Percentiles rank a stretch among this genome's conserved stretches.
Evolutionary conservation across 1,140 invertebrate species (phyloP).

Genomic region (Chironomus striatipennis): DNA sequence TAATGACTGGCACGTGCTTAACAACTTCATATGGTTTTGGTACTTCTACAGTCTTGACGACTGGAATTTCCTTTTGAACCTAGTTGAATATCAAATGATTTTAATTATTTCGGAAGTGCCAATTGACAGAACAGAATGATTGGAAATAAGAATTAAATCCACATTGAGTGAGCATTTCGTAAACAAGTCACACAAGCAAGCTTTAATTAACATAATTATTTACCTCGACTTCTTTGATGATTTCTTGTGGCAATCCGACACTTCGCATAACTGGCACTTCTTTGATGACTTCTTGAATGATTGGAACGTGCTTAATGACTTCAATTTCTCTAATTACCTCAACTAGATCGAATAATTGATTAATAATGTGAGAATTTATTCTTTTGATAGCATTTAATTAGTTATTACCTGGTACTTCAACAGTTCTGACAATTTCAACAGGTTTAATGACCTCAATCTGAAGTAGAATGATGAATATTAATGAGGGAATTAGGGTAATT

Average conservation of each 20-base stretch:
- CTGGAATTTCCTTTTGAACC: not conserved
- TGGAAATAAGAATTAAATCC: too few relatives aligned
- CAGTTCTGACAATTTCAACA: not conserved
- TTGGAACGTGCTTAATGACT: not conserved
- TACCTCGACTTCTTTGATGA: slow-evolving; percentile 18
- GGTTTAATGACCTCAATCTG: not conserved
- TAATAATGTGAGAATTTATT: not conserved
- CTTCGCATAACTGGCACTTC: not conserved
- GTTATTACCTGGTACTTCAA: not conserved
- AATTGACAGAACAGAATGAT: too few relatives aligned
- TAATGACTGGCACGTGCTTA: not conserved
- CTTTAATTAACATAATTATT: too few relatives aligned
- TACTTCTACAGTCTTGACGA: not conserved
- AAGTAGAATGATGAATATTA: too few relatives aligned
- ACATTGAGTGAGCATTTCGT: too few relatives aligned
- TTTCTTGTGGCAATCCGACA: not conserved
- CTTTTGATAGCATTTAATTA: not conserved
- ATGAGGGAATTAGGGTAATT: too few relatives aligned
- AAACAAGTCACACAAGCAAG: too few relatives aligned
- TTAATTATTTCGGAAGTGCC: too few relatives aligned
- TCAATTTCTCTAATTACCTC: not conserved
- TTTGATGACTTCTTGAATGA: slow-evolving; percentile 9
- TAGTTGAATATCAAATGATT: too few relatives aligned
- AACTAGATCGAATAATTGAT: not conserved
- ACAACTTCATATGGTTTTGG: not conserved